Conservation (phyloP, 2,888 invertebrate species). For the Papilio gigon region DNA sequence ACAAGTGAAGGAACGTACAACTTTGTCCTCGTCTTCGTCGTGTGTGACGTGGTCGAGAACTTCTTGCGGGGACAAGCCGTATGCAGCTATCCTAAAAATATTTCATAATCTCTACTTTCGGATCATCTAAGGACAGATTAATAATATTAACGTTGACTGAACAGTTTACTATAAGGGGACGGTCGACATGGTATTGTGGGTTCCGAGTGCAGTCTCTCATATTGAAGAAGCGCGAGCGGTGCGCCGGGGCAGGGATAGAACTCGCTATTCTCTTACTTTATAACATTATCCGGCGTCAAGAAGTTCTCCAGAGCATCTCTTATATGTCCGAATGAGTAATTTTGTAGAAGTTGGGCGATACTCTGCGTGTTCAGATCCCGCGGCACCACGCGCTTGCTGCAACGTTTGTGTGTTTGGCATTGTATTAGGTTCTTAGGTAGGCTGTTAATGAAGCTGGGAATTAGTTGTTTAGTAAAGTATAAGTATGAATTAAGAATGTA, state of each 20-base stretch:
- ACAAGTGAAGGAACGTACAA: conserved; percentile 51
- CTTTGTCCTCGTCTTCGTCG: conserved; percentile 49
- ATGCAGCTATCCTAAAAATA: conserved; percentile 62
- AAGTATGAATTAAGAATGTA: too few species aligned
- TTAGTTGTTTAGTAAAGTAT: background rate
- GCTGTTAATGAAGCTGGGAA: background rate
- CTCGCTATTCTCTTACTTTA: too few species aligned
- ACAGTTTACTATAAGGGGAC: too few species aligned
- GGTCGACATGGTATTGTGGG: too few species aligned
- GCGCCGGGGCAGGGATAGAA: too few species aligned
- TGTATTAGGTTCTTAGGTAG: background rate
- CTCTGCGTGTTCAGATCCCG: conserved; percentile 56
- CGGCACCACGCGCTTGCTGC: conserved; percentile 62
- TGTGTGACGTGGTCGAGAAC: conserved; percentile 57
- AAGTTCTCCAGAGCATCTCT: conserved; percentile 55
- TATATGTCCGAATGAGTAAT: conserved; percentile 60
- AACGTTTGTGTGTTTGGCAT: conserved; percentile 40
- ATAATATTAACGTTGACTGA: too few species aligned
- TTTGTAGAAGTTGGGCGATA: conserved; percentile 59
- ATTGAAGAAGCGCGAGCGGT: too few species aligned
- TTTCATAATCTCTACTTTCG: too few species aligned
- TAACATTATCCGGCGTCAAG: conserved; percentile 56
- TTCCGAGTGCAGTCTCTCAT: too few species aligned
- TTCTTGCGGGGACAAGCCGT: conserved; percentile 57
- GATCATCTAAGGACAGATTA: background rate